A percentile compares a stretch with the other conserved stretches of the same genome.
Conservation (phyloP, 2,888 invertebrate genomes). For the Alloscopus bannaensis region DNA sequence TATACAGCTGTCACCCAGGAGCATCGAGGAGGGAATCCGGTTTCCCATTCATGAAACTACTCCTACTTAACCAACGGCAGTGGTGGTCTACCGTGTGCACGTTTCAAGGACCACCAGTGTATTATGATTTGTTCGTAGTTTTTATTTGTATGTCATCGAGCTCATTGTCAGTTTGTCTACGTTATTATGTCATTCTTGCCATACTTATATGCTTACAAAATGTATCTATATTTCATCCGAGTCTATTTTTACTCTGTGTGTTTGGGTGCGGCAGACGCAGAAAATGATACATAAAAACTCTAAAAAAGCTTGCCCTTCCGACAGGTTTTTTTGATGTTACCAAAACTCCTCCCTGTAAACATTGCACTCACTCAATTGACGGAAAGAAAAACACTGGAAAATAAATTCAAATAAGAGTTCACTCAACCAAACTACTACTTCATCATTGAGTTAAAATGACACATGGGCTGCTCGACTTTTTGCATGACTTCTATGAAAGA, state of each 20-base stretch:
- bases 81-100: neutral
- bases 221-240: constrained; percentile 1
- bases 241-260: neutral
- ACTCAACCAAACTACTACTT: no score
- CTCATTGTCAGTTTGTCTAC: constrained; percentile 14
- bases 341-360: neutral
- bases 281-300: neutral
- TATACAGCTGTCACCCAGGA: neutral
- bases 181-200: constrained; percentile 3
- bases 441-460: no score
- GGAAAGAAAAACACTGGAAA: neutral
- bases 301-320: neutral
- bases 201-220: neutral
- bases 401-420: no score
- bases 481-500: no score
- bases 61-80: neutral
- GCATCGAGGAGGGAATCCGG: neutral
- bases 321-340: neutral
- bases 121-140: constrained; percentile 7
- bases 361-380: neutral
- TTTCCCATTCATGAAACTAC: neutral
- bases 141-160: constrained; percentile 18
- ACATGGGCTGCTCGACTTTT: no score
- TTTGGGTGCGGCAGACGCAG: neutral
- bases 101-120: neutral